phyloP scores from a whole-genome alignment of 2,888 invertebrate species.

The Leptogaster cylindrica region DNA sequence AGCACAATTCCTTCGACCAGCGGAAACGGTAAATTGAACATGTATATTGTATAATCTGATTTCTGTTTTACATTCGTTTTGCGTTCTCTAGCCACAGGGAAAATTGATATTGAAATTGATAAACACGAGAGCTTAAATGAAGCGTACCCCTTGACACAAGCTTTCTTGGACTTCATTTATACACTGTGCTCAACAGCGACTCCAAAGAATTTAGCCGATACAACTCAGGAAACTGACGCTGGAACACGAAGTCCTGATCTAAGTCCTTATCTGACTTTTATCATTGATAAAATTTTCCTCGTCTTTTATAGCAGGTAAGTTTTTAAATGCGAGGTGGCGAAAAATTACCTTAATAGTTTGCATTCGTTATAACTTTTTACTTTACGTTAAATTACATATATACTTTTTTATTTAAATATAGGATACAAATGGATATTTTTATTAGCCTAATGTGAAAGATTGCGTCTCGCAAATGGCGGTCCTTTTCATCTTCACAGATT shows the following conservation, averaged over 20 bases:
- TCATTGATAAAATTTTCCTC: constrained; percentile 78
- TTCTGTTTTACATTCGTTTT: background rate
- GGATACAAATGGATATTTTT: too few species aligned
- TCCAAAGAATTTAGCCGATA: constrained; percentile 78
- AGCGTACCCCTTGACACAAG: constrained; percentile 85
- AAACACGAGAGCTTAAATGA: constrained; percentile 92
- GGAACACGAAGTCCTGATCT: constrained; percentile 84
- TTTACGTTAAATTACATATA: too few species aligned
- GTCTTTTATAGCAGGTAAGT: constrained; percentile 69
- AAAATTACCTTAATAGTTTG: too few species aligned
- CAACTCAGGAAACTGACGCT: too few species aligned
- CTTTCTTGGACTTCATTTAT: constrained; percentile 77
- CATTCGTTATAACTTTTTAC: too few species aligned
- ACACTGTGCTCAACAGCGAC: constrained; percentile 75
- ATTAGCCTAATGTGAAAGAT: too few species aligned
- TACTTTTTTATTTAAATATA: too few species aligned
- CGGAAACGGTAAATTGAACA: constrained; percentile 60
- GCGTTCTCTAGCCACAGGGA: constrained; percentile 58
- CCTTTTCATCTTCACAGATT: too few species aligned
- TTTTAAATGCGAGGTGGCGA: too few species aligned
- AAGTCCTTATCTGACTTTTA: constrained; percentile 86
- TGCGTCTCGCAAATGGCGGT: too few species aligned
- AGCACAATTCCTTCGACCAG: constrained; percentile 70
- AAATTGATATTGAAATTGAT: constrained; percentile 83
- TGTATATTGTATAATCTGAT: too few species aligned